A percentile compares a stretch with the other conserved stretches of the same genome.
phyloP scores from a whole-genome alignment of 2,888 invertebrate genomes.

The Eupithecia subfuscata region DNA sequence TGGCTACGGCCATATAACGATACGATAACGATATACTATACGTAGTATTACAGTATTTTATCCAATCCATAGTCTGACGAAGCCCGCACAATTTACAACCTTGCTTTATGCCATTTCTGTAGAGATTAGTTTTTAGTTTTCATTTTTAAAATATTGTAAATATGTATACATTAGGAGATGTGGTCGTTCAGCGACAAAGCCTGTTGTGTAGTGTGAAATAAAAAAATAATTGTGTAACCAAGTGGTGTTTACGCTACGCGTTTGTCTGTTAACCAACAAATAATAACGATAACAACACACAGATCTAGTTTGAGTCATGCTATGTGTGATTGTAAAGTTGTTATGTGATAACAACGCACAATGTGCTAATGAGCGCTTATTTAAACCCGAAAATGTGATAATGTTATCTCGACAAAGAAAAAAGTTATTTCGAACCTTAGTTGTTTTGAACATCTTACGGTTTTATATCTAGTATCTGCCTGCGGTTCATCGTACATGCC shows the following conservation, averaged over 20 bases:
- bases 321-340: background rate
- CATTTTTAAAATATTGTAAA: too few species aligned
- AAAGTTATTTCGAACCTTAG: background rate
- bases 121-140: too few species aligned
- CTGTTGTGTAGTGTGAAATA: too few species aligned
- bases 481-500: background rate
- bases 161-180: too few species aligned
- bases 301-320: conserved; percentile 22
- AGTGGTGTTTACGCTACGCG: background rate
- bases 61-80: too few species aligned
- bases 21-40: too few species aligned
- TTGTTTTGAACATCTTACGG: background rate
- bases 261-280: background rate
- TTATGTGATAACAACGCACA: background rate
- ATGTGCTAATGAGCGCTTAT: background rate
- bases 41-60: too few species aligned
- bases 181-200: too few species aligned
- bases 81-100: too few species aligned
- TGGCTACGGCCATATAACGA: too few species aligned
- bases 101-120: too few species aligned
- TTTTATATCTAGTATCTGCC: too few species aligned
- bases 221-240: background rate
- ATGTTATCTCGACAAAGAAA: background rate
- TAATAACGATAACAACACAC: conserved; percentile 10
- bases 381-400: background rate